Conservation (phyloP, 2,797 vertebrate genomes). For the Coluber constrictor region DNA sequence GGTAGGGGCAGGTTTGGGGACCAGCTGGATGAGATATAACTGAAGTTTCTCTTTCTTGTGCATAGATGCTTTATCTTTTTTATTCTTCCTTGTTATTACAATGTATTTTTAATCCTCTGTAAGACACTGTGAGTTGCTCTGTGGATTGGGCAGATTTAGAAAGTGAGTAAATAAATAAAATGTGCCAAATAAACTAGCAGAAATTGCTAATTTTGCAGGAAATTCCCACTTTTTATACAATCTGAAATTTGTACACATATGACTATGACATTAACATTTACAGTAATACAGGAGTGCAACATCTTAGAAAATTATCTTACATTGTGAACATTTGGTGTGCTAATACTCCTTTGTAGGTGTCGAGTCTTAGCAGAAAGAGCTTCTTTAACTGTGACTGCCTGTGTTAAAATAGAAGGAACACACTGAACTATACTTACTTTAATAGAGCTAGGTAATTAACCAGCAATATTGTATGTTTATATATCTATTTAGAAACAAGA, state of each 20-base stretch:
- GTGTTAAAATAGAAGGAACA: slow-evolving; percentile 9
- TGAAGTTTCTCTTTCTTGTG: background rate
- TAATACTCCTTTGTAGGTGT: slow-evolving; percentile 90
- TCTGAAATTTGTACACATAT: background rate
- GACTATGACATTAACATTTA: background rate
- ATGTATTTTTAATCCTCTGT: background rate
- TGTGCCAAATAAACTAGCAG: background rate
- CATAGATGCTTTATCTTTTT: background rate
- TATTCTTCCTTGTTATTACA: background rate
- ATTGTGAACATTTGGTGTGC: slow-evolving; percentile 91
- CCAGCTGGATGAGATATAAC: background rate
- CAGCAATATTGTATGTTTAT: background rate
- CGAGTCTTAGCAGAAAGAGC: slow-evolving; percentile 84
- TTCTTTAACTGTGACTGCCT: slow-evolving; percentile 96
- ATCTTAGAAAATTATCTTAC: slow-evolving; percentile 70
- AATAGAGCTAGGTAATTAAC: background rate
- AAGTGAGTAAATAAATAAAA: background rate
- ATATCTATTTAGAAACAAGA: background rate
- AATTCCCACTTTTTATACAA: background rate
- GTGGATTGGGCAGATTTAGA: background rate
- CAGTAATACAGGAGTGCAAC: background rate
- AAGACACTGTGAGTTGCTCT: background rate
- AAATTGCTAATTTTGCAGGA: background rate
- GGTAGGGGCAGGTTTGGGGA: background rate
- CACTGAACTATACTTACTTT: background rate